phyloP scores from a whole-genome alignment of 2,797 vertebrate genomes.

The Ctenopoma multispine region DNA sequence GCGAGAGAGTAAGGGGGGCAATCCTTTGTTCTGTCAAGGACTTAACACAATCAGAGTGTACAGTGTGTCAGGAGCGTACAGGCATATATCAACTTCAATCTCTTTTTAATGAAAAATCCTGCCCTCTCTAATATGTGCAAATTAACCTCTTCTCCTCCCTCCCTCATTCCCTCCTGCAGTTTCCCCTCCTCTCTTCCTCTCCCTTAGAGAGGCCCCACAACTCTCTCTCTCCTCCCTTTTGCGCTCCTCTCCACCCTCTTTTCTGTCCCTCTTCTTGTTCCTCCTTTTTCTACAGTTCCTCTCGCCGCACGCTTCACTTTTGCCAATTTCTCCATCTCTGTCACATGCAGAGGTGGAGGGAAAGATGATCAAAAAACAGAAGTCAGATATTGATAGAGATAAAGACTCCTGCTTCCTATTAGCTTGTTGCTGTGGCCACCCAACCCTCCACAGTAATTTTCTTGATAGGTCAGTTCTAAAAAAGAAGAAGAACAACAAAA shows the following conservation, averaged over 20 bases:
- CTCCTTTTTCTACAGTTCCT: slow-evolving; percentile 12
- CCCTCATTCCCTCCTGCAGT: slow-evolving; percentile 56
- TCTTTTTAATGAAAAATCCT: slow-evolving; percentile 90
- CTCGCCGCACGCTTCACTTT: slow-evolving; percentile 58
- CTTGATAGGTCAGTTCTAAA: slow-evolving; percentile 42
- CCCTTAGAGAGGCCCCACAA: slow-evolving; percentile 23
- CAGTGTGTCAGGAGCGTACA: slow-evolving; percentile 86
- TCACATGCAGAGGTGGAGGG: slow-evolving; percentile 34
- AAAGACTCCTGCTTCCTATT: slow-evolving; percentile 47
- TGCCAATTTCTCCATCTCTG: slow-evolving; percentile 41
- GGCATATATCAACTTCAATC: slow-evolving; percentile 90
- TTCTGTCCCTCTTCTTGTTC: slow-evolving; percentile 55
- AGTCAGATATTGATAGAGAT: slow-evolving; percentile 16
- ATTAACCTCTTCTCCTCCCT: slow-evolving; percentile 83
- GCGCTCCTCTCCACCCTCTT: slow-evolving; percentile 45
- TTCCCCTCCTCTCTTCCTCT: slow-evolving; percentile 57
- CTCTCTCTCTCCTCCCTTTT: slow-evolving; percentile 34
- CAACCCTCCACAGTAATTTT: slow-evolving; percentile 47
- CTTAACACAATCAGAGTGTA: slow-evolving; percentile 86
- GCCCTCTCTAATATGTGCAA: slow-evolving; percentile 89
- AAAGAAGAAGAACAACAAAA: slow-evolving; percentile 15
- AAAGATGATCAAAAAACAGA: background rate
- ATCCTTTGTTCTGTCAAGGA: slow-evolving; percentile 88
- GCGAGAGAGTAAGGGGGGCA: slow-evolving; percentile 44
- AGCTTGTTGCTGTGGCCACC: slow-evolving; percentile 64